A percentile compares a stretch with the other conserved stretches of the same genome.
Conservation (phyloP, 2,113 vertebrate species). For the Uria aalge region DNA sequence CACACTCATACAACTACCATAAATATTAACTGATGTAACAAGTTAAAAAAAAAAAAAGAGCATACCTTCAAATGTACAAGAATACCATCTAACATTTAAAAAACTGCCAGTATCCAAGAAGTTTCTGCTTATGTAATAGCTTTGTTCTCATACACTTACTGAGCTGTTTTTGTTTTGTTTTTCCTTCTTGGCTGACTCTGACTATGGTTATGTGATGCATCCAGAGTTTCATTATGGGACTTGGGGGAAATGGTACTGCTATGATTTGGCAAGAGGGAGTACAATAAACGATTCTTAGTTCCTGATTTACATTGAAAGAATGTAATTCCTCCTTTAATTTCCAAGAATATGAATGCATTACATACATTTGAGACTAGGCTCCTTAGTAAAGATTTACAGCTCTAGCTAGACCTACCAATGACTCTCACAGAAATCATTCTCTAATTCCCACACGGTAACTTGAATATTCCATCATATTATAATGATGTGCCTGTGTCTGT, state of each 20-base stretch:
- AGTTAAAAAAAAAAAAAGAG: neutral
- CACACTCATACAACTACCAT: neutral
- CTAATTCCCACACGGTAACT: neutral
- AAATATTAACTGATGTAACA: neutral
- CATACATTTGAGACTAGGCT: slow-evolving; percentile 10
- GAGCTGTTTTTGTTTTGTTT: neutral
- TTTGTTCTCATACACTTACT: neutral
- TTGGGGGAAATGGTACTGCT: slow-evolving; percentile 52
- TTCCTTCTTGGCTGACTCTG: neutral
- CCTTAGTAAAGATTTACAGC: slow-evolving; percentile 37
- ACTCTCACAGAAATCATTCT: slow-evolving; percentile 36
- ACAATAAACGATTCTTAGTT: slow-evolving; percentile 50
- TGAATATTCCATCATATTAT: slow-evolving; percentile 31
- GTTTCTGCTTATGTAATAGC: neutral
- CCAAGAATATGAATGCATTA: slow-evolving; percentile 61
- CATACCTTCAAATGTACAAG: neutral
- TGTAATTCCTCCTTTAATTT: slow-evolving; percentile 55
- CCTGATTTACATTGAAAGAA: slow-evolving; percentile 50
- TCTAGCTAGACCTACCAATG: slow-evolving; percentile 49
- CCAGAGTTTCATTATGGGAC: slow-evolving; percentile 46
- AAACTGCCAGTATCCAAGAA: neutral
- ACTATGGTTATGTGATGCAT: neutral
- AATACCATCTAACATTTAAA: neutral
- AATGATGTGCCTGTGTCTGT: neutral
- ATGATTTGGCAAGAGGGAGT: slow-evolving; percentile 35